Evolutionary conservation across 1,140 invertebrate genomes (phyloP).

Genomic region (Cherax destructor): DNA sequence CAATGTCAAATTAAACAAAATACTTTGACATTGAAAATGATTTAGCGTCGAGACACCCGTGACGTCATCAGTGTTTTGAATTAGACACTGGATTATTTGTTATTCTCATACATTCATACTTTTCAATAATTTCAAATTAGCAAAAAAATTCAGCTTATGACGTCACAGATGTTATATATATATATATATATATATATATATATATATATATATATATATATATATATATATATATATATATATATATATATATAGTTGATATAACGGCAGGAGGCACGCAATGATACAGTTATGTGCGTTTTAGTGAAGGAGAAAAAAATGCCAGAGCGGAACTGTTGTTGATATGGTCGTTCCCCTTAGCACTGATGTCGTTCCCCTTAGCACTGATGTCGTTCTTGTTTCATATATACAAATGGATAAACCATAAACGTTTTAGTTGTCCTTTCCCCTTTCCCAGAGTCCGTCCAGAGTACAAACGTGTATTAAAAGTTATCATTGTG

Average conservation of each 20-base stretch:
- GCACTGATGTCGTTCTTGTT: too few species aligned
- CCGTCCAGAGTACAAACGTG: too few species aligned
- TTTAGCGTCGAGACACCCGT: not conserved
- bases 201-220: not conserved
- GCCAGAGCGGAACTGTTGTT: not conserved
- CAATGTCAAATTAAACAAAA: not conserved
- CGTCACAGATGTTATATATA: slow-evolving; percentile 1
- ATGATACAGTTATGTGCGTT: too few species aligned
- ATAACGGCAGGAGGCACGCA: not conserved
- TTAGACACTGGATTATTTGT: not conserved
- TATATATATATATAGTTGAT: too few species aligned
- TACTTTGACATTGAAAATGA: not conserved
- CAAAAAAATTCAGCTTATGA: not conserved
- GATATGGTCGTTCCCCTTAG: not conserved
- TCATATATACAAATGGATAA: too few species aligned
- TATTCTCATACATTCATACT: not conserved
- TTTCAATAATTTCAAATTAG: not conserved
- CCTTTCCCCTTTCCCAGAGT: too few species aligned
- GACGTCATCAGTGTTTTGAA: not conserved
- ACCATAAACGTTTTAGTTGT: too few species aligned
- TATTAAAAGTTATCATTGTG: too few species aligned
- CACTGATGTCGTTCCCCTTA: too few species aligned
- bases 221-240: too few species aligned
- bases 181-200: not conserved
- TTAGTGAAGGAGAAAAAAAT: too few species aligned